These are phyloP conservation scores for Cephus runcator DNA, from an alignment of 2,888 invertebrate species.

Conservation along the genomic window DNA sequence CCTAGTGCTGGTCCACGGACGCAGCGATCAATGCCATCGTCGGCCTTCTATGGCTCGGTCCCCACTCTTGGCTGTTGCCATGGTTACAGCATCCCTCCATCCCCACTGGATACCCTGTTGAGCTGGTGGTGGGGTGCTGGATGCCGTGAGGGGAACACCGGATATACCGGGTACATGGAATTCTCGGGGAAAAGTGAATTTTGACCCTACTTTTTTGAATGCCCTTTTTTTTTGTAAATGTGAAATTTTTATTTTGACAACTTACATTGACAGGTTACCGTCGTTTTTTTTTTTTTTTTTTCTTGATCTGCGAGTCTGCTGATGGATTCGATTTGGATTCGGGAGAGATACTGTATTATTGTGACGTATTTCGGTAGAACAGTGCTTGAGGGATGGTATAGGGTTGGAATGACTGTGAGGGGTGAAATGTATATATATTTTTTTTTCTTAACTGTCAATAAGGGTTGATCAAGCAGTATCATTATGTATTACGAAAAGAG, in stretches of 20 bases:
- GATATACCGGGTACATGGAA: conserved; percentile 24
- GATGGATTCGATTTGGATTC: neutral
- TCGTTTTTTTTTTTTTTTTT: neutral
- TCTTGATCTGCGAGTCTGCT: neutral
- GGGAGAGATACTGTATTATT: neutral
- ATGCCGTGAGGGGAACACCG: neutral
- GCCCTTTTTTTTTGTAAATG: neutral
- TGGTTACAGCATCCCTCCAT: conserved; percentile 60
- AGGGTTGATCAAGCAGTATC: neutral
- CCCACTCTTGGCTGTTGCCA: conserved; percentile 51
- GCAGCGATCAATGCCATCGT: conserved; percentile 60
- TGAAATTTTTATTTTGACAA: neutral
- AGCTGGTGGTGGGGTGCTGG: neutral
- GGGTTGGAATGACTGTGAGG: neutral
- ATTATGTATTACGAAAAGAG: neutral
- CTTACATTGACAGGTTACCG: neutral
- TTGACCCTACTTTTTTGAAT: neutral
- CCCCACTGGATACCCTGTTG: conserved; percentile 30
- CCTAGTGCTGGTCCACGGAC: conserved; percentile 51
- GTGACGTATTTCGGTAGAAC: neutral
- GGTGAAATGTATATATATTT: neutral
- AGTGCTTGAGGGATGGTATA: neutral
- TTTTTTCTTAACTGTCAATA: neutral
- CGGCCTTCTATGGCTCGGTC: conserved; percentile 31
- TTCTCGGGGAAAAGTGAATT: conserved; percentile 32